Percentiles rank a stretch among this genome's conserved stretches.
These are phyloP conservation scores for Hemaris fuciformis DNA, from an alignment of 2,888 invertebrate species.

Conservation along the genomic window DNA sequence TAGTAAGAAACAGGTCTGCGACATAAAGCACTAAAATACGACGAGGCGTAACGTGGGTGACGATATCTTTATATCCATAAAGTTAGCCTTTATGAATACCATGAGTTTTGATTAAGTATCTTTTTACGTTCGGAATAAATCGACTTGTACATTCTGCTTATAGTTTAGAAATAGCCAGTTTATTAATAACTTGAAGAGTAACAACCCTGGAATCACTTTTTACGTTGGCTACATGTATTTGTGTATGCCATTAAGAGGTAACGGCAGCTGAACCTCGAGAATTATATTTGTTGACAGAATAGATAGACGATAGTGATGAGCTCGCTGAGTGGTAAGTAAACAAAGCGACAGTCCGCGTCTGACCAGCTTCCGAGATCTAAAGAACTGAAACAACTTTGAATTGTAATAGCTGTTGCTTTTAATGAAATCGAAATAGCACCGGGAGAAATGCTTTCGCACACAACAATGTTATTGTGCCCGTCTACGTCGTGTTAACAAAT, in stretches of 20 bases:
- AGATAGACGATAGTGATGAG: slow-evolving; percentile 50
- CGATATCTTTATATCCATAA: background rate
- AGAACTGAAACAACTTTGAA: slow-evolving; percentile 8
- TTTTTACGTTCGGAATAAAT: background rate
- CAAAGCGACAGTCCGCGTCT: slow-evolving; percentile 48
- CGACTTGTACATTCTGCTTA: background rate
- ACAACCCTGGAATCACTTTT: slow-evolving; percentile 17
- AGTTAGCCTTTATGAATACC: background rate
- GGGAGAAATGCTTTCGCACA: background rate
- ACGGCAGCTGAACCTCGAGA: slow-evolving; percentile 25
- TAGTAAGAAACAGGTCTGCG: background rate
- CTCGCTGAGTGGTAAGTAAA: slow-evolving; percentile 46
- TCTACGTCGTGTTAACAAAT: background rate
- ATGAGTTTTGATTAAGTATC: background rate
- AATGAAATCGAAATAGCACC: background rate
- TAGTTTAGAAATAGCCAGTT: background rate
- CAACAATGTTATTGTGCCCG: background rate
- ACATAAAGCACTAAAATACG: background rate
- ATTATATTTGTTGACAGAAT: slow-evolving; percentile 59
- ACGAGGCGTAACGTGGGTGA: background rate
- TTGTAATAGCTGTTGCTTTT: background rate
- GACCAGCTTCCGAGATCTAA: slow-evolving; percentile 23
- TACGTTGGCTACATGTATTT: slow-evolving; percentile 25
- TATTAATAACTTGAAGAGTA: slow-evolving; percentile 12
- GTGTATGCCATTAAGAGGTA: slow-evolving; percentile 32